These are phyloP conservation scores for Psittacula cyanocephala DNA, from an alignment of 2,113 vertebrate species.

Conservation along the genomic window DNA sequence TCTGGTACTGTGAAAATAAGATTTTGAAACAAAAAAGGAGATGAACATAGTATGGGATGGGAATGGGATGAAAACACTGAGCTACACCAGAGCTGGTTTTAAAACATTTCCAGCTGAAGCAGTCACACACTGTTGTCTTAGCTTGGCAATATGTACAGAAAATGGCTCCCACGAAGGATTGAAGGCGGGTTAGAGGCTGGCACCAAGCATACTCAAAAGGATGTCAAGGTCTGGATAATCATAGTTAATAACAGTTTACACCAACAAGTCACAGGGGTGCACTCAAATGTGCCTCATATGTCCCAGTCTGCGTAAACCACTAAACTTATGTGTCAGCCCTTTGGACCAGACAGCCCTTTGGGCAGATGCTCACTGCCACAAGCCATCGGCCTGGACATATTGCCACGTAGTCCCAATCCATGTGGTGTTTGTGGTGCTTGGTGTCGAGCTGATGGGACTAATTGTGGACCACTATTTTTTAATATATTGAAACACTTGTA, in stretches of 20 bases:
- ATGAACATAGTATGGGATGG: background rate
- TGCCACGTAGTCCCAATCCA: background rate
- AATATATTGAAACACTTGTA: background rate
- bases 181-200: background rate
- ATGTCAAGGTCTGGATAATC: background rate
- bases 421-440: background rate
- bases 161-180: background rate
- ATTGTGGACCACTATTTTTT: background rate
- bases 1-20: slow-evolving; percentile 31
- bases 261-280: background rate
- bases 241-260: background rate
- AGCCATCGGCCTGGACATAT: fast-evolving
- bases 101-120: slow-evolving; percentile 31
- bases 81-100: background rate
- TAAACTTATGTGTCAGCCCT: background rate
- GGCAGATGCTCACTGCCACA: background rate
- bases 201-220: background rate
- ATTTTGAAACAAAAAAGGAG: background rate
- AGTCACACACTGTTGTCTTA: background rate
- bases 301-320: background rate
- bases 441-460: background rate
- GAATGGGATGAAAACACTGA: background rate
- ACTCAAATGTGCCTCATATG: fast-evolving
- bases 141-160: background rate
- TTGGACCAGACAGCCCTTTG: background rate